phyloP scores from a whole-genome alignment of 2,888 invertebrate species.

The Sipunculus nudus region DNA sequence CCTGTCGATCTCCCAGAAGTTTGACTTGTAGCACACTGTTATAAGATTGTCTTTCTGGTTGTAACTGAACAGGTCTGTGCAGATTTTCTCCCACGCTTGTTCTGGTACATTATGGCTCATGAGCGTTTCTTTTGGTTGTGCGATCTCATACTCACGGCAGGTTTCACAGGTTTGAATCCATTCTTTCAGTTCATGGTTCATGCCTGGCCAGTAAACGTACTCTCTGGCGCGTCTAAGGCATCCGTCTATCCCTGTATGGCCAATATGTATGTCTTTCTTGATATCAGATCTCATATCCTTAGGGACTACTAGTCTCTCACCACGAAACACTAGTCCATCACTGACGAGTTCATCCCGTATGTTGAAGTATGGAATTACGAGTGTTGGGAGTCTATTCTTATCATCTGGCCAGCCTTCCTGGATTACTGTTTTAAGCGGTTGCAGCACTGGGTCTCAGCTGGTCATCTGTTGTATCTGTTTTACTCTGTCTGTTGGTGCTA shows the following conservation, averaged over 20 bases:
- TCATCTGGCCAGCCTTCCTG: slow-evolving; percentile 1
- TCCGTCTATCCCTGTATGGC: slow-evolving; percentile 1
- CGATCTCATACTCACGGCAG: not conserved
- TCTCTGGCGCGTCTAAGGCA: slow-evolving; percentile 4
- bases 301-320: slow-evolving; percentile 6
- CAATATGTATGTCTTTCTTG: not conserved
- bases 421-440: too few species aligned
- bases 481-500: too few species aligned
- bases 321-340: slow-evolving; percentile 6
- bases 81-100: slow-evolving; percentile 6
- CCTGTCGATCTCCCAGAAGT: slow-evolving; percentile 9
- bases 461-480: too few species aligned
- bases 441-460: too few species aligned
- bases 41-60: slow-evolving; percentile 9
- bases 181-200: slow-evolving; percentile 1
- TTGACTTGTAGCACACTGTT: slow-evolving; percentile 3
- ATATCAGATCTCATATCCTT: slow-evolving; percentile 2
- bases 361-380: not conserved
- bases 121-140: slow-evolving; percentile 3
- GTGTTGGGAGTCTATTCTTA: not conserved
- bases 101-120: not conserved
- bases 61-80: slow-evolving; percentile 5
- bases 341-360: too few species aligned
- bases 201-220: slow-evolving; percentile 6
- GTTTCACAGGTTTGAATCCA: slow-evolving; percentile 1